These are phyloP conservation scores for Allobates femoralis DNA, from an alignment of 2,797 vertebrate genomes.

Conservation along the genomic window DNA sequence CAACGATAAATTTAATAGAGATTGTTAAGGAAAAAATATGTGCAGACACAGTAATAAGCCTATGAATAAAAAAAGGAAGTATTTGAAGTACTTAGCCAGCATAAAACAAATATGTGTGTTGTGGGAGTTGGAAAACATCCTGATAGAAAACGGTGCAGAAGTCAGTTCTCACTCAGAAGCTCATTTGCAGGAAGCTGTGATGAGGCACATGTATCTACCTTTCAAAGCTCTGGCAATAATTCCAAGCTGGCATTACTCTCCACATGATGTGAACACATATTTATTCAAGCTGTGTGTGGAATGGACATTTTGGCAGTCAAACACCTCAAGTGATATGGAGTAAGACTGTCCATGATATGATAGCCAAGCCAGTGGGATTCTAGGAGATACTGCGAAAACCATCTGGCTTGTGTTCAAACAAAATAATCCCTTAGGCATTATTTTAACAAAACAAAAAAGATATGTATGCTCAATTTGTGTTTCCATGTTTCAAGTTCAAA, in stretches of 20 bases:
- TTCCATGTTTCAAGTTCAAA: conserved; percentile 58
- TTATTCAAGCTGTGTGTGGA: conserved; percentile 59
- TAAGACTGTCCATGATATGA: conserved; percentile 62
- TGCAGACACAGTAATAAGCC: conserved; percentile 18
- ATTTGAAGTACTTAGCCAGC: conserved; percentile 32
- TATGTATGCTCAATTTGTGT: conserved; percentile 51
- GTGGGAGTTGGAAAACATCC: conserved; percentile 45
- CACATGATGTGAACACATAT: conserved; percentile 56
- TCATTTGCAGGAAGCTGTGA: conserved; percentile 61
- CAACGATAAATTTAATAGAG: conserved; percentile 30
- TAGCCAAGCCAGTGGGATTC: conserved; percentile 62
- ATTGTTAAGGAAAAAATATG: conserved; percentile 34
- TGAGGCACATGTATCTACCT: conserved; percentile 60
- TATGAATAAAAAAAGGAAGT: background rate
- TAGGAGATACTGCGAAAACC: conserved; percentile 62
- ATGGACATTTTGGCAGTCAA: conserved; percentile 63
- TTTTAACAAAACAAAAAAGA: conserved; percentile 59
- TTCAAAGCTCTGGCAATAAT: conserved; percentile 56
- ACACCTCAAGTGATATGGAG: conserved; percentile 59
- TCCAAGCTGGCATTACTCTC: conserved; percentile 59
- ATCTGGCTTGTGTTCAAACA: conserved; percentile 61
- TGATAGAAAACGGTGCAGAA: conserved; percentile 49
- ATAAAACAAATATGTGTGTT: conserved; percentile 40
- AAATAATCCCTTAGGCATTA: conserved; percentile 59
- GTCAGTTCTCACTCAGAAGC: conserved; percentile 55